phyloP scores from a whole-genome alignment of 2,113 vertebrate species.

The Gadus chalcogrammus region DNA sequence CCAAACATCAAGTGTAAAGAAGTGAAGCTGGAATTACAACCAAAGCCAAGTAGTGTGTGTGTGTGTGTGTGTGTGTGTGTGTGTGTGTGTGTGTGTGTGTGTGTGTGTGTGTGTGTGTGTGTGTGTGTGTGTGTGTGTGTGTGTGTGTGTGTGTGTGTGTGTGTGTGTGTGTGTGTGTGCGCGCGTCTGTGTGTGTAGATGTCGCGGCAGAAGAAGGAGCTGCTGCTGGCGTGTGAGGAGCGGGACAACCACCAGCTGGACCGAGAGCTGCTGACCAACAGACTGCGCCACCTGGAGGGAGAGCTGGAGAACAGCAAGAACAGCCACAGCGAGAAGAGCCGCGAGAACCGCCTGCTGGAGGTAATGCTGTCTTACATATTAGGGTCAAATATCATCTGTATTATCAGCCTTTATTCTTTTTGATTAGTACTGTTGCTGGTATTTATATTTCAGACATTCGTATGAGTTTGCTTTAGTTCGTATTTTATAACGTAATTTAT shows the following conservation, averaged over 20 bases:
- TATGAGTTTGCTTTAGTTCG: too few species aligned
- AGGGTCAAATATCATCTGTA: neutral
- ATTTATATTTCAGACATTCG: too few species aligned
- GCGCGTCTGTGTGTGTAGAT: slow-evolving; percentile 58
- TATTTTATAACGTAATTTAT: too few species aligned
- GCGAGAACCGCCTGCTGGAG: slow-evolving; percentile 84
- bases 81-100: too few species aligned
- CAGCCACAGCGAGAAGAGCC: slow-evolving; percentile 76
- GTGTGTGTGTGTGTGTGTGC: too few species aligned
- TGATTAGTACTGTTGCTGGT: too few species aligned
- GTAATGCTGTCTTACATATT: slow-evolving; percentile 54
- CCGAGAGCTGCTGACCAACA: slow-evolving; percentile 83
- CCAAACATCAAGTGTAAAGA: neutral
- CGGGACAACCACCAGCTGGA: slow-evolving; percentile 81
- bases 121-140: too few species aligned
- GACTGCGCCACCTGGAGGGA: slow-evolving; percentile 82
- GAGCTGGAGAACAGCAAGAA: slow-evolving; percentile 79
- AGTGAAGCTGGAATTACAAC: too few species aligned
- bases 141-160: too few species aligned
- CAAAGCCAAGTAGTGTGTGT: neutral
- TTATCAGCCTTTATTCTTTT: too few species aligned
- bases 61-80: slow-evolving; percentile 12
- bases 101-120: too few species aligned
- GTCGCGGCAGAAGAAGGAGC: slow-evolving; percentile 79
- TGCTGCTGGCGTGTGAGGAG: slow-evolving; percentile 78